Percentiles rank a stretch among this genome's conserved stretches.
These are phyloP conservation scores for Plecturocebus donacophilus DNA, from an alignment of 2,113 vertebrate species.

Conservation along the genomic window DNA sequence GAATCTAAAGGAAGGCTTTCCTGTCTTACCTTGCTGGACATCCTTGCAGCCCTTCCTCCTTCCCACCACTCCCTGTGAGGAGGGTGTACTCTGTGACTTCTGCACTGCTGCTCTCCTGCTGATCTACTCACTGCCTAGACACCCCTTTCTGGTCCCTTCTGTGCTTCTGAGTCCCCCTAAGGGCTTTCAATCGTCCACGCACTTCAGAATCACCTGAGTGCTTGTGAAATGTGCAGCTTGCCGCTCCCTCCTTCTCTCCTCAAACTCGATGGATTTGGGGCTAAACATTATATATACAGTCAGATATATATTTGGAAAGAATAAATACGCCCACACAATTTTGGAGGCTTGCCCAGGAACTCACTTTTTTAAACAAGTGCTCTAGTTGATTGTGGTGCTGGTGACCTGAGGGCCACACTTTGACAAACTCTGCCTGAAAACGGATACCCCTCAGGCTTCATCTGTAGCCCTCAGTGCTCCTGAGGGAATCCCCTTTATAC, in stretches of 20 bases:
- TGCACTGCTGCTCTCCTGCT: background rate
- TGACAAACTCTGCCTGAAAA: background rate
- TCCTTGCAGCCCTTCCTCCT: background rate
- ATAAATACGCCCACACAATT: background rate
- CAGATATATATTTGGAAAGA: slow-evolving; percentile 35
- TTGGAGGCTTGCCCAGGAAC: background rate
- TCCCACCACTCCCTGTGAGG: background rate
- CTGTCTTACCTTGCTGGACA: background rate
- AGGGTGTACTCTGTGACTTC: background rate
- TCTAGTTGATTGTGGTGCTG: background rate
- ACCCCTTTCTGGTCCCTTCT: background rate
- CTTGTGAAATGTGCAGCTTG: background rate
- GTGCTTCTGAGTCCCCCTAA: background rate
- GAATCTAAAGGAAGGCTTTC: background rate
- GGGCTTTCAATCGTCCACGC: background rate
- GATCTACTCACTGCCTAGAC: background rate
- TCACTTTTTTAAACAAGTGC: background rate
- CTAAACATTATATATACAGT: background rate
- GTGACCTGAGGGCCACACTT: background rate
- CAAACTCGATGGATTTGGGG: background rate
- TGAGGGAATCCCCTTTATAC: background rate
- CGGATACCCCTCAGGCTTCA: background rate
- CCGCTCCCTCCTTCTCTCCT: background rate
- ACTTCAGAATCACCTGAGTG: background rate
- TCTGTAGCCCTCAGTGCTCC: background rate